Percentiles rank a stretch among this genome's conserved stretches.
Conservation (phyloP, 2,888 invertebrate genomes). For the Elmis aenea region DNA sequence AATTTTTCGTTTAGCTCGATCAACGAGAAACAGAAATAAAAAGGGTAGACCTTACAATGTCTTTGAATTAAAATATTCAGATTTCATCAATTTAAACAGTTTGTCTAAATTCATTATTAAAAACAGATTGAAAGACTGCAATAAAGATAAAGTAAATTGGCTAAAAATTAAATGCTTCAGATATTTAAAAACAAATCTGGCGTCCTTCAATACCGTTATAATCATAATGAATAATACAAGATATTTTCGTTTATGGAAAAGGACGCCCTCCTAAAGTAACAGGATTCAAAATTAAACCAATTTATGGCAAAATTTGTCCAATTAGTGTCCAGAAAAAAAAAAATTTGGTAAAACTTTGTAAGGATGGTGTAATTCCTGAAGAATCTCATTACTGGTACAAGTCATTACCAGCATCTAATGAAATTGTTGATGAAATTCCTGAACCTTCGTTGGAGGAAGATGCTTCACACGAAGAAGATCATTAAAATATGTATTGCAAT, state of each 20-base stretch:
- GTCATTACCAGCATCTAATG: constrained; percentile 1
- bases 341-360: neutral
- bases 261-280: neutral
- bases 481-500: no score
- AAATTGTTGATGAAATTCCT: neutral
- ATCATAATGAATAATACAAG: neutral
- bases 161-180: constrained; percentile 18
- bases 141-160: constrained; percentile 18
- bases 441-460: constrained; percentile 1
- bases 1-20: constrained; percentile 18
- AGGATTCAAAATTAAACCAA: neutral
- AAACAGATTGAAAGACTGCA: constrained; percentile 11
- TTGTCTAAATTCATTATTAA: constrained; percentile 12
- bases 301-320: neutral
- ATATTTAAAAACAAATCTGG: constrained; percentile 15
- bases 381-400: constrained; percentile 1
- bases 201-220: constrained; percentile 10
- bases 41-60: no score
- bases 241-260: constrained; percentile 1
- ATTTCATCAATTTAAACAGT: constrained; percentile 14
- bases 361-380: constrained; percentile 1
- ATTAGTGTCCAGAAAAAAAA: constrained; percentile 1
- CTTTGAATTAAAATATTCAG: constrained; percentile 15
- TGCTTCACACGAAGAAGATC: neutral
- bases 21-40: constrained; percentile 10